These are phyloP conservation scores for Origma solitaria DNA, from an alignment of 2,113 vertebrate species.

Conservation along the genomic window DNA sequence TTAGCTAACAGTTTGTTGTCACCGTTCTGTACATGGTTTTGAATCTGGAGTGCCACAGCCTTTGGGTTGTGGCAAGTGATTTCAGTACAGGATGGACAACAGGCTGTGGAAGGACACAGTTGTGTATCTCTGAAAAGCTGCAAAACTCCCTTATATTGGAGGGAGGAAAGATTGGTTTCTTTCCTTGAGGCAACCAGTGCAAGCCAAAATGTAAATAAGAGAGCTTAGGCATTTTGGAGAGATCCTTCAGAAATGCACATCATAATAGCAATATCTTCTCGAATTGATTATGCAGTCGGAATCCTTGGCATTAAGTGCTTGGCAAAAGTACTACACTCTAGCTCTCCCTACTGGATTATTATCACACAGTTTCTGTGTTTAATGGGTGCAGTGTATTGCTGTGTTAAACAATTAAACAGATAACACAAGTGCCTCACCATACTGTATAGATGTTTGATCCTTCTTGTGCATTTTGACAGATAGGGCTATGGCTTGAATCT, in stretches of 20 bases:
- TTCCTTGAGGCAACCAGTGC: not conserved
- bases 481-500: not conserved
- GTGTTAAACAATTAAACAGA: not conserved
- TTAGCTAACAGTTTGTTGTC: not conserved
- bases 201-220: not conserved
- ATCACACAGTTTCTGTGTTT: constrained; percentile 4
- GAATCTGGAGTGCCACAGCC: not conserved
- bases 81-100: not conserved
- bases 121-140: not conserved
- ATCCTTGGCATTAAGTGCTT: constrained; percentile 23
- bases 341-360: constrained; percentile 67
- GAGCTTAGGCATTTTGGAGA: not conserved
- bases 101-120: not conserved
- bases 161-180: not conserved
- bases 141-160: not conserved
- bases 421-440: not conserved
- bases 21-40: not conserved
- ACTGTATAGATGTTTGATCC: not conserved
- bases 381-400: not conserved
- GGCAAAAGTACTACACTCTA: constrained; percentile 39
- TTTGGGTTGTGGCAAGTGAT: not conserved
- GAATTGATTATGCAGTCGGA: constrained; percentile 45
- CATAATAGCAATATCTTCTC: not conserved
- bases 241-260: not conserved
- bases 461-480: not conserved